Conservation (phyloP, 37 sponge, comb jelly and placozoan genomes). For the Hexactinellida sp. region DNA sequence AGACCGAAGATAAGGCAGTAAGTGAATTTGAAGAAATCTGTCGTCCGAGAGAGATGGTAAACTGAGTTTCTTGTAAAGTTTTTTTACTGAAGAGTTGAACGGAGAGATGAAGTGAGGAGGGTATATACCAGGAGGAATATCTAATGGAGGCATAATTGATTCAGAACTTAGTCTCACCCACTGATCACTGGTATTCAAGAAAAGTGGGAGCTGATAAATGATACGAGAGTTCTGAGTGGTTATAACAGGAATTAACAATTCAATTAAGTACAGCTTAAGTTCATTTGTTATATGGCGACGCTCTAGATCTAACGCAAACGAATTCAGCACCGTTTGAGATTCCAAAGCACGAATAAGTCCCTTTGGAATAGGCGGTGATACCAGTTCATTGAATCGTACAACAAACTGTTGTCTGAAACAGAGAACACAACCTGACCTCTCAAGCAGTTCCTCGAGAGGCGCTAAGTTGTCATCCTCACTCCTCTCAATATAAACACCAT, state of each 20-base stretch:
- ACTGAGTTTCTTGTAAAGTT: neutral
- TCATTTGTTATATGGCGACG: neutral
- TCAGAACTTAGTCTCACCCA: neutral
- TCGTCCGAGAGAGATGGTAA: neutral
- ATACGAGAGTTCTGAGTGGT: neutral
- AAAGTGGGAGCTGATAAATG: neutral
- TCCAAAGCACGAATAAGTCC: neutral
- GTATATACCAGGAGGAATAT: neutral
- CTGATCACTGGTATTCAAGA: neutral
- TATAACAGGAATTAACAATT: neutral
- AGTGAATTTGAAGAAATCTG: neutral
- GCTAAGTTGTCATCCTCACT: neutral
- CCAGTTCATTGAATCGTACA: neutral
- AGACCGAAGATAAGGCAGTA: neutral
- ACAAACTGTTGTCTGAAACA: neutral
- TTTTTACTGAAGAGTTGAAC: neutral
- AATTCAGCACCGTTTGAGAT: neutral
- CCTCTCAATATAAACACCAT: neutral
- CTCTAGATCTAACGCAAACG: neutral
- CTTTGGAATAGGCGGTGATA: neutral
- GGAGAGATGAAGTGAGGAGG: slow-evolving; percentile 9
- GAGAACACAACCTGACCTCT: neutral
- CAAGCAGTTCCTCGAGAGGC: neutral
- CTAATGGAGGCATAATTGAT: neutral
- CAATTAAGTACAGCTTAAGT: neutral